phyloP scores from a whole-genome alignment of 1,140 invertebrate species.

The Leptinotarsa texana region DNA sequence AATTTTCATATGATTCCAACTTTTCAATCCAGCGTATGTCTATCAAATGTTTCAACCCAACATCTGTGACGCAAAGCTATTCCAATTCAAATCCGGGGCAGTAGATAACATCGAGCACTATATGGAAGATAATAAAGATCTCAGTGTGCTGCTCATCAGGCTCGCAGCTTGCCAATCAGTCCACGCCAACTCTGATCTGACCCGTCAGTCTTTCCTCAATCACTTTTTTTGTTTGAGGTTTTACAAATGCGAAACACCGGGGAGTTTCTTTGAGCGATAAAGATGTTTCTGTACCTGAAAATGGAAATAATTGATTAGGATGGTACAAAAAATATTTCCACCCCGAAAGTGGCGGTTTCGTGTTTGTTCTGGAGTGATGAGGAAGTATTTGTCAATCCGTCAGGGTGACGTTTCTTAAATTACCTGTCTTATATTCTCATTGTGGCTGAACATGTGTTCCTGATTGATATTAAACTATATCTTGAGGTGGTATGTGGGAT shows the following conservation, averaged over 20 bases:
- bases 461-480: neutral
- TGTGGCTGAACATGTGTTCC: neutral
- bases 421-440: neutral
- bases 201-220: conserved; percentile 29
- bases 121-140: conserved; percentile 46
- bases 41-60: neutral
- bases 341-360: neutral
- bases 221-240: conserved; percentile 24
- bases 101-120: conserved; percentile 22
- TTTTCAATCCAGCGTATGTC: no score
- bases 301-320: conserved; percentile 28
- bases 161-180: conserved; percentile 51
- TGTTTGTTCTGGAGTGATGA: conserved; percentile 16
- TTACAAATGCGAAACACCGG: conserved; percentile 25
- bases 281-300: conserved; percentile 30
- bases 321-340: neutral
- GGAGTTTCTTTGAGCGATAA: conserved; percentile 16
- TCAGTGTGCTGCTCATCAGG: conserved; percentile 46
- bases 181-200: conserved; percentile 40
- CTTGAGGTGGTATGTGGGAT: neutral
- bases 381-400: conserved; percentile 10
- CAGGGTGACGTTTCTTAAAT: neutral
- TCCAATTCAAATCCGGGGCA: conserved; percentile 3
- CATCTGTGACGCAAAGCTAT: neutral
- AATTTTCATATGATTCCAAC: no score